Conservation (phyloP, 2,797 vertebrate species). For the Cygnus olor region DNA sequence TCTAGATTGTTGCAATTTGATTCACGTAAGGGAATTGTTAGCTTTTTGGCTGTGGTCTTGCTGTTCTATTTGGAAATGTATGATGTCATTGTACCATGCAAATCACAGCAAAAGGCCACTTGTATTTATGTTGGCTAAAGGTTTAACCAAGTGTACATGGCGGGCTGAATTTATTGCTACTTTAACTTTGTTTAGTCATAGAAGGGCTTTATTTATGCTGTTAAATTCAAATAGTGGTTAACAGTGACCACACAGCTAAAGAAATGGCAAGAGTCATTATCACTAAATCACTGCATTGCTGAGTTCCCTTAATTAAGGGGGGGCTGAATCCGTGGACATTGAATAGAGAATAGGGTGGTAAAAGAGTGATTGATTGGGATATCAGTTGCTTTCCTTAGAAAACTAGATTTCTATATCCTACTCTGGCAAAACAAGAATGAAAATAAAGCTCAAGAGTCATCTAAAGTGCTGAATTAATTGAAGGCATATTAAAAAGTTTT, state of each 20-base stretch:
- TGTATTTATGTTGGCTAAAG: slow-evolving; percentile 81
- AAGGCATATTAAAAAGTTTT: slow-evolving; percentile 79
- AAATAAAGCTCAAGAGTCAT: slow-evolving; percentile 75
- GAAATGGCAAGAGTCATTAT: slow-evolving; percentile 76
- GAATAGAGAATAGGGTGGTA: slow-evolving; percentile 64
- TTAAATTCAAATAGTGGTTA: slow-evolving; percentile 80
- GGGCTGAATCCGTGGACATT: slow-evolving; percentile 55
- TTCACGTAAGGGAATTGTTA: slow-evolving; percentile 75
- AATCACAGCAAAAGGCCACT: slow-evolving; percentile 76
- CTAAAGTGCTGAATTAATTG: slow-evolving; percentile 76
- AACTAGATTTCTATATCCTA: slow-evolving; percentile 69
- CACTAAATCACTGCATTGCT: slow-evolving; percentile 80
- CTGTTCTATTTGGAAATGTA: slow-evolving; percentile 77
- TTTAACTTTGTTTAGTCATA: slow-evolving; percentile 82
- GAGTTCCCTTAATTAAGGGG: slow-evolving; percentile 79
- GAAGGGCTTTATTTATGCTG: slow-evolving; percentile 81
- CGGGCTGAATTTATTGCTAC: slow-evolving; percentile 79
- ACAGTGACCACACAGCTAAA: slow-evolving; percentile 77
- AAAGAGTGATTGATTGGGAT: slow-evolving; percentile 76
- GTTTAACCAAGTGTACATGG: slow-evolving; percentile 75
- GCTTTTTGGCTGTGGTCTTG: slow-evolving; percentile 60
- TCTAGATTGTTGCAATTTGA: slow-evolving; percentile 77
- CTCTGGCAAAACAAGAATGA: slow-evolving; percentile 59
- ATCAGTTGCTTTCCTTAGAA: slow-evolving; percentile 70
- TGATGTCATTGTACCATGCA: slow-evolving; percentile 80